phyloP scores from a whole-genome alignment of 2,888 invertebrate species.

The Panorpa germanica region DNA sequence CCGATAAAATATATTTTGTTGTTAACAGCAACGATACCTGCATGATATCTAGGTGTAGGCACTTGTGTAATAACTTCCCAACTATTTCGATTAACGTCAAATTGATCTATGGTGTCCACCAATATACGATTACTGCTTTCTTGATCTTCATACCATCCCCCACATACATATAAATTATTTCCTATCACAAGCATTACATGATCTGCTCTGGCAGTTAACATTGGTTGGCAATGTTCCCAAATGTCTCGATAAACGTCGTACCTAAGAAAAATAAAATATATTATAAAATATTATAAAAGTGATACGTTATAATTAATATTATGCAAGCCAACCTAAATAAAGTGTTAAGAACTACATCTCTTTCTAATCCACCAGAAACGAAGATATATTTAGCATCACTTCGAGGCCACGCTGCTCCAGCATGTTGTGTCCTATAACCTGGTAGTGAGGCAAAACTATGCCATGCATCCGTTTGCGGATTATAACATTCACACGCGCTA shows the following conservation, averaged over 20 bases:
- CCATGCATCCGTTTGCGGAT: slow-evolving; percentile 36
- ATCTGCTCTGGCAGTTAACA: slow-evolving; percentile 41
- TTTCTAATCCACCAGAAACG: slow-evolving; percentile 34
- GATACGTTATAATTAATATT: no score
- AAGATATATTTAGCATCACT: no score
- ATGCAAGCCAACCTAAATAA: no score
- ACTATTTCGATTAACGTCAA: slow-evolving; percentile 31
- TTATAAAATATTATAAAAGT: no score
- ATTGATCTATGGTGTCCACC: slow-evolving; percentile 42
- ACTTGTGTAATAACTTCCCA: slow-evolving; percentile 41
- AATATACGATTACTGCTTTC: slow-evolving; percentile 29
- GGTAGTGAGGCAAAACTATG: slow-evolving; percentile 32
- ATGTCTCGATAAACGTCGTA: slow-evolving; percentile 29
- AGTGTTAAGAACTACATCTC: slow-evolving; percentile 28
- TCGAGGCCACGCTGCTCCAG: slow-evolving; percentile 31
- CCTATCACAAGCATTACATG: slow-evolving; percentile 39
- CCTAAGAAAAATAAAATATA: no score
- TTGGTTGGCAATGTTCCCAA: slow-evolving; percentile 32
- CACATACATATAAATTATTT: slow-evolving; percentile 39
- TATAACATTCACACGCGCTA: slow-evolving; percentile 36
- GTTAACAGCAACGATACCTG: slow-evolving; percentile 40
- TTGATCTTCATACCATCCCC: slow-evolving; percentile 40
- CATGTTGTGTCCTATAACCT: slow-evolving; percentile 38
- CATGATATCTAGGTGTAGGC: slow-evolving; percentile 46
- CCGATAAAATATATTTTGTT: slow-evolving; percentile 46